A percentile compares a stretch with the other conserved stretches of the same genome.
These are phyloP conservation scores for Crambe crambe DNA, from an alignment of 37 sponge, comb jelly and placozoan genomes.

Conservation along the genomic window DNA sequence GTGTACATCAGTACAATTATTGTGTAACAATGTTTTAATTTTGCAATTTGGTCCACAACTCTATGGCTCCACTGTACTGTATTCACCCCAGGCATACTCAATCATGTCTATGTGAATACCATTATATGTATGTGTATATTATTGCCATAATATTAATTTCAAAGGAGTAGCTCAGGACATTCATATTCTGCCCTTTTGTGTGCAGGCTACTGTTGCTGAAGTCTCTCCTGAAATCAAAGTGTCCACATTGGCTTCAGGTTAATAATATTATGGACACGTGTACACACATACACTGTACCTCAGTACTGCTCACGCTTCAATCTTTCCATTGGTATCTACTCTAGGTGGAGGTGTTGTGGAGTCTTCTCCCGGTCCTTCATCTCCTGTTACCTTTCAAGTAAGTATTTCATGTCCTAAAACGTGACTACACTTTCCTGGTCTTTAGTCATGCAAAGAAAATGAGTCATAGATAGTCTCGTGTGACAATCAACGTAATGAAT, in stretches of 20 bases:
- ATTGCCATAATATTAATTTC: too few species aligned
- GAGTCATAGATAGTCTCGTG: too few species aligned
- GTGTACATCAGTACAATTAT: too few species aligned
- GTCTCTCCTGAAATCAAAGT: background rate
- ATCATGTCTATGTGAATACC: too few species aligned
- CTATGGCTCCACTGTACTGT: too few species aligned
- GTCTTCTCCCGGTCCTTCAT: background rate
- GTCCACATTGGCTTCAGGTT: conserved; percentile 7
- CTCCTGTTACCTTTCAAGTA: background rate
- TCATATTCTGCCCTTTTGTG: background rate
- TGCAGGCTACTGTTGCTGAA: background rate
- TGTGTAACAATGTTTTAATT: background rate
- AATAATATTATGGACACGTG: background rate
- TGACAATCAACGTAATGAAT: too few species aligned
- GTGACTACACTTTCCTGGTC: background rate
- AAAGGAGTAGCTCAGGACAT: background rate
- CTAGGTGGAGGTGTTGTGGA: background rate
- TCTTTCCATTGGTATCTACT: background rate
- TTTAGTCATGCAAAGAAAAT: too few species aligned
- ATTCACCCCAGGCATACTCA: too few species aligned
- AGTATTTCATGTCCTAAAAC: background rate
- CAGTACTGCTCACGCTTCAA: background rate
- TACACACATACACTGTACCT: too few species aligned
- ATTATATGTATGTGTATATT: too few species aligned
- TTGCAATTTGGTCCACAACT: too few species aligned